These are phyloP conservation scores for Lemur catta DNA, from an alignment of 2,797 vertebrate species.

Conservation along the genomic window DNA sequence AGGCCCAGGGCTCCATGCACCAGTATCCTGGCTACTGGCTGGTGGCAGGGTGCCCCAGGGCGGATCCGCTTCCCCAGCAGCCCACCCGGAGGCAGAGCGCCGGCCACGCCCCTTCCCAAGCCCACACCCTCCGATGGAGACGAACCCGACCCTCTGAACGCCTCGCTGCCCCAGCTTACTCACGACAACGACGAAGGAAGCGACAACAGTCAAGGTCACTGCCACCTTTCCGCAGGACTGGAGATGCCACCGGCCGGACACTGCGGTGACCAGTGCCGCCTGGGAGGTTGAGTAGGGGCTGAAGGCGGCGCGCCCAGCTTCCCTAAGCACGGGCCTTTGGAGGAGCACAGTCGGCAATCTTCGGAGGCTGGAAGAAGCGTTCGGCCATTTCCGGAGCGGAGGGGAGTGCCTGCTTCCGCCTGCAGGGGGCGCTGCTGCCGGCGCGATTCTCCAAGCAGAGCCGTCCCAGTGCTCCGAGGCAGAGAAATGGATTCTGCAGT, in stretches of 20 bases:
- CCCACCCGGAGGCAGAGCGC: no score
- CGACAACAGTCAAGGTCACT: neutral
- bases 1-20: neutral
- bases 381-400: neutral
- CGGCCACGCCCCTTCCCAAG: neutral
- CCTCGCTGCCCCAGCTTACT: neutral
- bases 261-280: fast-evolving
- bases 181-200: neutral
- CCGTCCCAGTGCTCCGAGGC: fast-evolving
- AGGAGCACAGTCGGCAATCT: neutral
- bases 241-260: neutral
- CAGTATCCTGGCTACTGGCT: neutral
- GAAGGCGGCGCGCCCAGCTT: fast-evolving
- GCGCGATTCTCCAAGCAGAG: neutral
- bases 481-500: neutral
- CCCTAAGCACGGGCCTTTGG: fast-evolving
- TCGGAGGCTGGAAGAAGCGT: neutral
- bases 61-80: neutral
- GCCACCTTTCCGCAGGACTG: neutral
- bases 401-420: neutral
- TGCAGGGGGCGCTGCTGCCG: neutral
- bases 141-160: neutral
- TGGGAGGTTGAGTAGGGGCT: fast-evolving
- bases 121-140: neutral
- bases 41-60: neutral